Evolutionary conservation across 1,140 invertebrate species (phyloP).

Genomic region (Paramacrobiotus metropolitanus): DNA sequence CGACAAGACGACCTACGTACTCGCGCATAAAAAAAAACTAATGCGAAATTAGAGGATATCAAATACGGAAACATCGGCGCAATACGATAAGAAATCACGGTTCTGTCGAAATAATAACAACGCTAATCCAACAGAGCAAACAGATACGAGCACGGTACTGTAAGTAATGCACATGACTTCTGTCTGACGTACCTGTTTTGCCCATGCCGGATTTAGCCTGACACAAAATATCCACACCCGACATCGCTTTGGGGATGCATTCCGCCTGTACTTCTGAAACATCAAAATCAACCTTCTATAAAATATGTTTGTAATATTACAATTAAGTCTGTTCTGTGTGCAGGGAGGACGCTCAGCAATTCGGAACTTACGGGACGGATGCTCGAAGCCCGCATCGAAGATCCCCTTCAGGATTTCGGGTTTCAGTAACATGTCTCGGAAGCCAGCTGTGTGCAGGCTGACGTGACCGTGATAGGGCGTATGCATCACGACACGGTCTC

Average conservation of each 20-base stretch:
- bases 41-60: no score
- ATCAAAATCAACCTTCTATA: not conserved
- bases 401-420: conserved; percentile 91
- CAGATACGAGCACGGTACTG: not conserved
- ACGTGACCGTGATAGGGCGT: not conserved
- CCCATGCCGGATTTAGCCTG: conserved; percentile 95
- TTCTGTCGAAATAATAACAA: no score
- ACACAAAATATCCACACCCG: conserved; percentile 96
- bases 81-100: no score
- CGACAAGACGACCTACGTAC: not conserved
- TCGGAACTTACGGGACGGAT: conserved; percentile 44
- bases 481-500: no score
- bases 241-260: conserved; percentile 95
- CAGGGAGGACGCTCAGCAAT: not conserved
- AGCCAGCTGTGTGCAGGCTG: conserved; percentile 28
- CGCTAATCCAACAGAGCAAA: not conserved
- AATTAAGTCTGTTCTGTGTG: not conserved
- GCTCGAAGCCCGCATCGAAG: conserved; percentile 97
- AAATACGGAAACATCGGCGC: no score
- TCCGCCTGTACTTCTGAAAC: conserved; percentile 63
- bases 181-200: conserved; percentile 73
- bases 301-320: not conserved
- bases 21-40: not conserved
- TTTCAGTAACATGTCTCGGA: conserved; percentile 81
- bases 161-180: not conserved